phyloP scores from a whole-genome alignment of 2,888 invertebrate genomes.

The Aphodius granarius region DNA sequence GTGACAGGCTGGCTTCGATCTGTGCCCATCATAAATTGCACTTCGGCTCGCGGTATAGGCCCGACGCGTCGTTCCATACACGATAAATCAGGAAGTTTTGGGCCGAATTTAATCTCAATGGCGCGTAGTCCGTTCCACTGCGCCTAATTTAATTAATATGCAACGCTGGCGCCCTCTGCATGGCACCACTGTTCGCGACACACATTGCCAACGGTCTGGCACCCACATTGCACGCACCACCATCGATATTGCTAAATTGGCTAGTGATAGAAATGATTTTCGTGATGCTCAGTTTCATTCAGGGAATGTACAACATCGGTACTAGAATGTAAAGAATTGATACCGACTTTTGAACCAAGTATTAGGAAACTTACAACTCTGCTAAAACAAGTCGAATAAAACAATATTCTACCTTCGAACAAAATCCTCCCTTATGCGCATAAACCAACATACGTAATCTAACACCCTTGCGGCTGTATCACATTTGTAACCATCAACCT shows the following conservation, averaged over 20 bases:
- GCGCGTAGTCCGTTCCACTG: slow-evolving; percentile 12
- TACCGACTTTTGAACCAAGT: too few species aligned
- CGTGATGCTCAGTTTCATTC: neutral
- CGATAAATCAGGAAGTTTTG: slow-evolving; percentile 20
- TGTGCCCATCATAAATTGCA: neutral
- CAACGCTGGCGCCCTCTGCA: neutral
- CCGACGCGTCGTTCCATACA: neutral
- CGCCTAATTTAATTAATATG: slow-evolving; percentile 12
- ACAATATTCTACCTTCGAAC: neutral
- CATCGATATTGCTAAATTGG: slow-evolving; percentile 1
- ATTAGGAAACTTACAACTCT: neutral
- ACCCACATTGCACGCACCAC: neutral
- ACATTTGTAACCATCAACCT: neutral
- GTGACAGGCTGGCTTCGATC: neutral
- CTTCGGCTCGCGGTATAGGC: neutral
- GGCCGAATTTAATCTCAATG: slow-evolving; percentile 22
- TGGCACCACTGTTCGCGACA: neutral
- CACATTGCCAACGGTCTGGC: neutral
- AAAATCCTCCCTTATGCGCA: neutral
- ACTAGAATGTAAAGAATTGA: too few species aligned
- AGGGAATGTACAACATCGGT: too few species aligned
- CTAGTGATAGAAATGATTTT: neutral
- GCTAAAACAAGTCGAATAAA: neutral
- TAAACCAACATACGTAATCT: neutral
- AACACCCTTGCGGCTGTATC: neutral